Conservation (phyloP, 2,113 vertebrate species). For the Chlamydotis undulata region DNA sequence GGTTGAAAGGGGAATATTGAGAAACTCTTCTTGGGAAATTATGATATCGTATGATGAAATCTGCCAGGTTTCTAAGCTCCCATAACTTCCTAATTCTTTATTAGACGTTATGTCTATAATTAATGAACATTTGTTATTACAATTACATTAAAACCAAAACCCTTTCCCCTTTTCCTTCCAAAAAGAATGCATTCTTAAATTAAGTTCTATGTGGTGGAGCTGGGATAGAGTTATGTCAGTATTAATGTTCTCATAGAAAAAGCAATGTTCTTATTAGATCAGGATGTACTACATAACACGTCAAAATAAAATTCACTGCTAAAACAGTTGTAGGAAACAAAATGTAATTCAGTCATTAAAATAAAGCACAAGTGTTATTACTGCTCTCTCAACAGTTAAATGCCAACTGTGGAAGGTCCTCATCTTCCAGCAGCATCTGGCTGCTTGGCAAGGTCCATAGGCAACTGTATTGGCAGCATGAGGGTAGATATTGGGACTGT, state of each 20-base stretch:
- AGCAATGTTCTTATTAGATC: neutral
- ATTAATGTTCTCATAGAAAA: neutral
- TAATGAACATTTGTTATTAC: neutral
- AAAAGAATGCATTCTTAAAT: neutral
- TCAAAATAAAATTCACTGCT: neutral
- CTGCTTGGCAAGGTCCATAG: constrained; percentile 11
- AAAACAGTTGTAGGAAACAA: neutral
- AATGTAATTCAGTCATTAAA: neutral
- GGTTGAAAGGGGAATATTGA: neutral
- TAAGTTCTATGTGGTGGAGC: neutral
- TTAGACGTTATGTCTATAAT: neutral
- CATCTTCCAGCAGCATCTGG: neutral
- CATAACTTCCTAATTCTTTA: neutral
- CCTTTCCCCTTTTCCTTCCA: neutral
- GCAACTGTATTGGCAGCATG: neutral
- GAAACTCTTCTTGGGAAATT: neutral
- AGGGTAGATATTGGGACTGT: neutral
- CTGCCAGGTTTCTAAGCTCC: neutral
- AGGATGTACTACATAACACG: neutral
- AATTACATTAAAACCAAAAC: neutral
- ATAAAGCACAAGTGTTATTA: neutral
- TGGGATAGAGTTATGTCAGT: neutral
- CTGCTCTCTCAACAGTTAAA: neutral
- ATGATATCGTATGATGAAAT: neutral
- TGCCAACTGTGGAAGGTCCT: neutral